Percentiles rank a stretch among this genome's conserved stretches.
Evolutionary conservation across 2,888 invertebrate species (phyloP).

Genomic region (Andricus curvator): DNA sequence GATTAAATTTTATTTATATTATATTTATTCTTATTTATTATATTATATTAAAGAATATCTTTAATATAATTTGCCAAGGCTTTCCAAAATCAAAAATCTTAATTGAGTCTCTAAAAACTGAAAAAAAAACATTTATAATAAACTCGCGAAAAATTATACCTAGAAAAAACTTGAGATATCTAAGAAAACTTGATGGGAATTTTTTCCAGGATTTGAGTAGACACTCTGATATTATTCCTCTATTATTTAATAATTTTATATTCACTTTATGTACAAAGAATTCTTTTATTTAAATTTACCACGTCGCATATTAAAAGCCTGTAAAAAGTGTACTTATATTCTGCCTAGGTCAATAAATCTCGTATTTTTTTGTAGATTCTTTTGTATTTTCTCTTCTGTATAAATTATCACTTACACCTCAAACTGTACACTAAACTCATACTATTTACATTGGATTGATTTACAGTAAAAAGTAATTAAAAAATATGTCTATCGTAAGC

Average conservation of each 20-base stretch:
- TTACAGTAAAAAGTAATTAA: constrained; percentile 29
- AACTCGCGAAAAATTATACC: too few relatives aligned
- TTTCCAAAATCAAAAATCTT: too few relatives aligned
- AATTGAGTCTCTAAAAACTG: too few relatives aligned
- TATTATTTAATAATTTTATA: neutral
- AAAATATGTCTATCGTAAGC: constrained; percentile 17
- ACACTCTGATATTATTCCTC: neutral
- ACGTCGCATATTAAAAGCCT: neutral
- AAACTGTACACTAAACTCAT: constrained; percentile 27
- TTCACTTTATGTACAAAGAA: neutral
- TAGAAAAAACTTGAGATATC: too few relatives aligned
- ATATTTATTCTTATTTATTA: too few relatives aligned
- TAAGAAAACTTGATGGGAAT: too few relatives aligned
- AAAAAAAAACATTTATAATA: too few relatives aligned
- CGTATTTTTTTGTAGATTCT: constrained; percentile 3
- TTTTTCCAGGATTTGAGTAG: too few relatives aligned
- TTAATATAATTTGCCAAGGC: too few relatives aligned
- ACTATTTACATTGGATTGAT: constrained; percentile 9
- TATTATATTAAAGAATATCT: too few relatives aligned
- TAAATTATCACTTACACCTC: constrained; percentile 33
- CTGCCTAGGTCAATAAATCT: constrained; percentile 12
- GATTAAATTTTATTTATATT: too few relatives aligned
- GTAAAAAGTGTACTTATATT: constrained; percentile 9
- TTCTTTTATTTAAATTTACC: neutral
- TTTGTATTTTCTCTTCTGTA: constrained; percentile 7